Percentiles rank a stretch among this genome's conserved stretches.
These are phyloP conservation scores for Gadus macrocephalus DNA, from an alignment of 2,113 vertebrate species.

Conservation along the genomic window DNA sequence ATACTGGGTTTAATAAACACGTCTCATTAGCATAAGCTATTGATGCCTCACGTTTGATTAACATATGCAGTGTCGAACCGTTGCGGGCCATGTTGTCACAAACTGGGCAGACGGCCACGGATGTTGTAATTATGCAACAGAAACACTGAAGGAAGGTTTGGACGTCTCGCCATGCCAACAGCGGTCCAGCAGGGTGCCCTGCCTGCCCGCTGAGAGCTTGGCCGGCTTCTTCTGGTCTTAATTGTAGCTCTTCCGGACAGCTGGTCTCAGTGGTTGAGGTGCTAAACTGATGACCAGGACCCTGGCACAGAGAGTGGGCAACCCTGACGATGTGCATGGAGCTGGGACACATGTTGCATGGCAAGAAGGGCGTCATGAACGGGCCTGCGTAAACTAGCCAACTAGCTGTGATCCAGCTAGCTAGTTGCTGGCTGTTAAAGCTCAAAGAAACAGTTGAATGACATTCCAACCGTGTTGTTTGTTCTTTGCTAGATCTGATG, in stretches of 20 bases:
- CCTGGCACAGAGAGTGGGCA: constrained; percentile 29
- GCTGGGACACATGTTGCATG: constrained; percentile 10
- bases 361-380: no score
- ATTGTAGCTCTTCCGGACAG: constrained; percentile 28
- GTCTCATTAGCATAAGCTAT: no score
- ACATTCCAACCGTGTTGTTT: no score
- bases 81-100: neutral
- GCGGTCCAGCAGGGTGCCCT: neutral
- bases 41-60: neutral
- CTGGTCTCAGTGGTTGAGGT: constrained; percentile 38
- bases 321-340: constrained; percentile 9
- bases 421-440: no score
- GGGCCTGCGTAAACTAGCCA: no score
- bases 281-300: constrained; percentile 42
- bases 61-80: neutral
- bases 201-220: neutral
- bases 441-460: no score
- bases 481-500: no score
- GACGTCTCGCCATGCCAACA: neutral
- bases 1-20: no score
- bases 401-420: no score
- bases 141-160: neutral
- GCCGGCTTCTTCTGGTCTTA: constrained; percentile 21
- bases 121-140: neutral
- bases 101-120: neutral